These are phyloP conservation scores for Hartigia nigra DNA, from an alignment of 2,888 invertebrate genomes.

Conservation along the genomic window DNA sequence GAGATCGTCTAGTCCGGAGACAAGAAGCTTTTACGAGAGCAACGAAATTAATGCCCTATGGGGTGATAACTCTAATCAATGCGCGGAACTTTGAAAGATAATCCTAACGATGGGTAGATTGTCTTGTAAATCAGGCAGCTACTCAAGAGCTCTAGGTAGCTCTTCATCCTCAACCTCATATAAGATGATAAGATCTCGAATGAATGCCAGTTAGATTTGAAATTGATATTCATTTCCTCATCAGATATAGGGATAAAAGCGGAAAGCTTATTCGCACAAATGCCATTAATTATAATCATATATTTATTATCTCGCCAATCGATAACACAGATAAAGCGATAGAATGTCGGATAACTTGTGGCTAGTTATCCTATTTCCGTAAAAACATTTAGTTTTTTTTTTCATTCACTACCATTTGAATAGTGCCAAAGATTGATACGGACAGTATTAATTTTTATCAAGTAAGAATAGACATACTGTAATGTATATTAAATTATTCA, in stretches of 20 bases:
- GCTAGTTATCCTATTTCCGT: too few species aligned
- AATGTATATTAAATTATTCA: constrained; percentile 11
- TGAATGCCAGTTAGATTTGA: neutral
- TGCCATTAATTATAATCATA: neutral
- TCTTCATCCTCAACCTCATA: neutral
- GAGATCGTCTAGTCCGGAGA: constrained; percentile 48
- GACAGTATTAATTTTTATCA: neutral
- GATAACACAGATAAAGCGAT: neutral
- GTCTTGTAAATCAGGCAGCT: neutral
- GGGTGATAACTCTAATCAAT: constrained; percentile 21
- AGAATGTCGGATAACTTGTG: neutral
- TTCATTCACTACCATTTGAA: neutral
- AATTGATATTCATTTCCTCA: neutral
- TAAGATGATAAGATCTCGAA: neutral
- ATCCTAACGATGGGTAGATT: neutral
- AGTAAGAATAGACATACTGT: constrained; percentile 10
- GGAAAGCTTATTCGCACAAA: neutral
- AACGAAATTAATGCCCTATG: constrained; percentile 36
- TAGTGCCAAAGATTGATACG: neutral
- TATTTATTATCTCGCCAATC: neutral
- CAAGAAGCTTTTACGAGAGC: constrained; percentile 30
- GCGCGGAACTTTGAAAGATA: constrained; percentile 1
- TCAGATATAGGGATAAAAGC: neutral
- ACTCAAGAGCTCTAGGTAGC: neutral
- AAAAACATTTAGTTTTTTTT: neutral